Evolutionary conservation across 1,140 invertebrate genomes (phyloP).

Genomic region (Hycleus cichorii): DNA sequence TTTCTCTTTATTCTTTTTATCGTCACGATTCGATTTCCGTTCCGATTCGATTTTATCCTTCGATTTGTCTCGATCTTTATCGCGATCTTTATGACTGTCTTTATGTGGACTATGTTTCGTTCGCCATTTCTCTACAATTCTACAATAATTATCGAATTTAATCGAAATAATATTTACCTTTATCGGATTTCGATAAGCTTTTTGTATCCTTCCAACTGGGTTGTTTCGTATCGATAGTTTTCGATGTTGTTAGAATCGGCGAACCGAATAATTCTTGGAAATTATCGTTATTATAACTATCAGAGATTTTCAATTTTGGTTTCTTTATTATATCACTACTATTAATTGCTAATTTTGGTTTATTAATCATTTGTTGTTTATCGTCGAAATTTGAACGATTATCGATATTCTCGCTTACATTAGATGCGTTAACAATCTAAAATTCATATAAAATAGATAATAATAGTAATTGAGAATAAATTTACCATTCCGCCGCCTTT

Average conservation of each 20-base stretch:
- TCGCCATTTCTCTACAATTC: constrained; percentile 10
- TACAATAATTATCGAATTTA: background rate
- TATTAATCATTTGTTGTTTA: constrained; percentile 51
- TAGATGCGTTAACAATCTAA: constrained; percentile 27
- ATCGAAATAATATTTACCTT: constrained; percentile 45
- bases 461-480: background rate
- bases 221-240: constrained; percentile 55
- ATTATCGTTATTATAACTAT: constrained; percentile 49
- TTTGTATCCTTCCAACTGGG: constrained; percentile 8
- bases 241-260: constrained; percentile 64
- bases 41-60: constrained; percentile 48
- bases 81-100: constrained; percentile 37
- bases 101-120: constrained; percentile 49
- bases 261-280: constrained; percentile 74
- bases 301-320: constrained; percentile 51
- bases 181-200: constrained; percentile 48
- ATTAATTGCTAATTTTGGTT: constrained; percentile 57
- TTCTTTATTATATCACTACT: constrained; percentile 51
- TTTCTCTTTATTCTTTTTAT: constrained; percentile 54
- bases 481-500: constrained; percentile 70
- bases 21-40: constrained; percentile 52
- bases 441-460: constrained; percentile 2
- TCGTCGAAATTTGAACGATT: constrained; percentile 26
- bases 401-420: constrained; percentile 15
- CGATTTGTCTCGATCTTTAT: constrained; percentile 35